Evolutionary conservation across 2,113 vertebrate genomes (phyloP).

Genomic region (Lepisosteus oculatus): DNA sequence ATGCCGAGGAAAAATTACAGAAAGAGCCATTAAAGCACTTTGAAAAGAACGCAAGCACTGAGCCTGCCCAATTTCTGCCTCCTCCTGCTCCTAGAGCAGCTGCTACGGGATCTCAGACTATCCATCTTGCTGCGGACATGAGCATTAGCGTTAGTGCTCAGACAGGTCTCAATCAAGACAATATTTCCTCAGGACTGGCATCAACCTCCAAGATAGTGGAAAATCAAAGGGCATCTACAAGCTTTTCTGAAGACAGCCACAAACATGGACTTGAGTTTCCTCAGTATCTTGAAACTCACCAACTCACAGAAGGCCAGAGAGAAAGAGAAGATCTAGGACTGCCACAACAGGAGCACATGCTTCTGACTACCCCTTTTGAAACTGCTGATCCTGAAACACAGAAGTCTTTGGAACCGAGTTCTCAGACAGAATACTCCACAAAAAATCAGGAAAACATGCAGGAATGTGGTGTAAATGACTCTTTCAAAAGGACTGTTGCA

Average conservation of each 20-base stretch:
- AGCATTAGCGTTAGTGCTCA: too few species aligned
- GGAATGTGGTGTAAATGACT: conserved; percentile 37
- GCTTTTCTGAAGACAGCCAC: conserved; percentile 23
- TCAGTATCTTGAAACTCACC: conserved; percentile 27
- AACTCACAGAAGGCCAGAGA: too few species aligned
- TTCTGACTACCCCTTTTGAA: too few species aligned
- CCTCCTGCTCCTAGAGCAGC: neutral
- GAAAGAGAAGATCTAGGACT: neutral
- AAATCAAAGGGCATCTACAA: conserved; percentile 38
- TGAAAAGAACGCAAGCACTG: neutral
- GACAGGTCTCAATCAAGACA: too few species aligned
- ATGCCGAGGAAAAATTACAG: neutral
- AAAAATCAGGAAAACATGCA: too few species aligned
- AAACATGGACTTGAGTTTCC: conserved; percentile 42
- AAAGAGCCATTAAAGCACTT: neutral
- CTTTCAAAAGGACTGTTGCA: neutral
- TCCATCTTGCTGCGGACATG: too few species aligned
- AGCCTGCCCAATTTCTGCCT: conserved; percentile 19
- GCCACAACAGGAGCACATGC: neutral
- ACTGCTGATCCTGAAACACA: neutral
- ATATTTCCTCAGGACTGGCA: too few species aligned
- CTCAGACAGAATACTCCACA: neutral
- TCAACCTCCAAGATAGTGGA: neutral
- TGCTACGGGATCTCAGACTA: neutral
- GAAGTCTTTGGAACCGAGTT: conserved; percentile 1